These are phyloP conservation scores for Hiodon tergisus DNA, from an alignment of 2,113 vertebrate genomes.

Conservation along the genomic window DNA sequence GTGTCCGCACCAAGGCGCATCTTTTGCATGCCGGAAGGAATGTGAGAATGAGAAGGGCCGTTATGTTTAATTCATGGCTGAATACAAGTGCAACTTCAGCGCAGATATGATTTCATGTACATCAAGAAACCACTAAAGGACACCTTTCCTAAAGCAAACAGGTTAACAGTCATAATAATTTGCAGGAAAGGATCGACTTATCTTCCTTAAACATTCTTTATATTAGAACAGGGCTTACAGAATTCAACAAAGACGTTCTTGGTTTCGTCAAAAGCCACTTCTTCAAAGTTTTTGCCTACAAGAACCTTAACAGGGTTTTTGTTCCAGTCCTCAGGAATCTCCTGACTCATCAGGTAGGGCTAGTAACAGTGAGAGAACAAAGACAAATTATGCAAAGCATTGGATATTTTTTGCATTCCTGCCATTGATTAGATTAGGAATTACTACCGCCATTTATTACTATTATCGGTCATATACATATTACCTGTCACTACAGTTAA, in stretches of 20 bases:
- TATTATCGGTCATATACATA: no score
- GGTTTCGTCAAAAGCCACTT: constrained; percentile 76
- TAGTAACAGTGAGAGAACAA: constrained; percentile 39
- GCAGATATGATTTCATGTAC: neutral
- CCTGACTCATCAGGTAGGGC: constrained; percentile 70
- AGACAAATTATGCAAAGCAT: neutral
- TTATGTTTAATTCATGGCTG: no score
- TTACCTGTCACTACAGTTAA: no score
- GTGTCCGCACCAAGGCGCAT: constrained; percentile 87
- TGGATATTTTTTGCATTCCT: neutral
- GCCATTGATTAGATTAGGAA: neutral
- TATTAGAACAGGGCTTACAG: constrained; percentile 71
- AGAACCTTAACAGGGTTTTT: constrained; percentile 75
- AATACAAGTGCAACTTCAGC: neutral
- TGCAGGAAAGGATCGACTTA: neutral
- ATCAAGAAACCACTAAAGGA: neutral
- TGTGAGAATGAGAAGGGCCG: neutral
- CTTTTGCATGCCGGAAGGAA: constrained; percentile 45
- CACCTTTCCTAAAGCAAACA: neutral
- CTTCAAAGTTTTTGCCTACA: constrained; percentile 86
- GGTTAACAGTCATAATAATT: neutral
- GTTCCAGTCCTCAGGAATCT: constrained; percentile 83
- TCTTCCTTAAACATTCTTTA: neutral
- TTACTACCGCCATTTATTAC: no score
- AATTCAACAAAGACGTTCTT: constrained; percentile 93